Percentiles rank a stretch among this genome's conserved stretches.
Conservation (phyloP, 2,888 invertebrate species). For the Dicycla oo region DNA sequence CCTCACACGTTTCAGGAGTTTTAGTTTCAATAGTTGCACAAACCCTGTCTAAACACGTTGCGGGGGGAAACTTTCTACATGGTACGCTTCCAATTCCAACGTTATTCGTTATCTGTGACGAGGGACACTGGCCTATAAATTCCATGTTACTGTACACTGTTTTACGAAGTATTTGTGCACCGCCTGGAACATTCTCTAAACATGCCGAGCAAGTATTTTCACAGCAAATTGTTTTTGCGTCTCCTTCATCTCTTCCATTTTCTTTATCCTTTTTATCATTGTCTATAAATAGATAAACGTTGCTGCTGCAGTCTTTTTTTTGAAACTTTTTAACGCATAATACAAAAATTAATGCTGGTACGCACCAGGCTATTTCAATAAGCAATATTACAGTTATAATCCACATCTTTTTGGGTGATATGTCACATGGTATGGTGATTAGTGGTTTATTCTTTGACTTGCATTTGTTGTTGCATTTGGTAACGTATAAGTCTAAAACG, state of each 20-base stretch:
- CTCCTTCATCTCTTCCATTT: neutral
- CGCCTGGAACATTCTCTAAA: neutral
- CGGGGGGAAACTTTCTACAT: conserved; percentile 14
- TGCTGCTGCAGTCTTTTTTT: conserved; percentile 55
- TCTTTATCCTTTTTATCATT: conserved; percentile 32
- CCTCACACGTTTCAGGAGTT: neutral
- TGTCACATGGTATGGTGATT: conserved; percentile 49
- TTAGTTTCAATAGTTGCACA: neutral
- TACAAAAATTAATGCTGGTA: conserved; percentile 73
- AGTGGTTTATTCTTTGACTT: neutral
- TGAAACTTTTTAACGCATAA: conserved; percentile 61
- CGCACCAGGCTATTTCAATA: conserved; percentile 82
- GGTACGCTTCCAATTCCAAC: conserved; percentile 48
- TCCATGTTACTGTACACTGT: conserved; percentile 25
- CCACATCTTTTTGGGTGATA: conserved; percentile 74
- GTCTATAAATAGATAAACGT: conserved; percentile 60
- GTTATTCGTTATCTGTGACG: conserved; percentile 24
- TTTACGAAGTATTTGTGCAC: conserved; percentile 7
- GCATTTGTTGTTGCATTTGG: neutral
- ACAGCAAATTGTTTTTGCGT: neutral
- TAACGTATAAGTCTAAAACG: conserved; percentile 48
- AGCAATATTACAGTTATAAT: conserved; percentile 75
- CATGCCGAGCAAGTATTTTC: neutral
- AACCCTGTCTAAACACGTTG: conserved; percentile 20
- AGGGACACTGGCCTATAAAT: conserved; percentile 26